Base-by-base conservation (phyloP, 2,113 vertebrate species). In the Hepsetus odoe region DNA sequence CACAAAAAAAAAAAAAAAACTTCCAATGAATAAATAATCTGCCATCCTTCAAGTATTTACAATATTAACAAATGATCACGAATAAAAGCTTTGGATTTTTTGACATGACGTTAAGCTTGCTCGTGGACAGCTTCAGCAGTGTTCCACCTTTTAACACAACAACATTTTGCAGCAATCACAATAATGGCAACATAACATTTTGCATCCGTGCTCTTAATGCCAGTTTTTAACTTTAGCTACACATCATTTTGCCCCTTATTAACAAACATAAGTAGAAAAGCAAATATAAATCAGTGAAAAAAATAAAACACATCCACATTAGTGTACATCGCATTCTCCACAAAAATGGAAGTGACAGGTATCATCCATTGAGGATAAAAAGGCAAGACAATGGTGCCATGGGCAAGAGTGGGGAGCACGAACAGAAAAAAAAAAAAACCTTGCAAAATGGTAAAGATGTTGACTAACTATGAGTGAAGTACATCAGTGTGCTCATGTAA, bases 1-100 rank as follows among this genome's bases (percentile, higher is more conserved):
- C 79, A 88, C 85, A 86, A 86, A 76, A n/a, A n/a, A n/a, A n/a
- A n/a, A n/a, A n/a, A n/a, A n/a, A n/a, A 77, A 83, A 76, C 76
- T 33, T 80, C 85, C 79, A 82, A 89, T 85, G 83, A 86, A 87
- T 87, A 83, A 87, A 86, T 86, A 87, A 85, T 84, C 82, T 79
- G 79, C 75, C 56, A 74, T 83, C 82, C 80, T 81, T 85, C 73
- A 83, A 68, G 82, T 87, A 88, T 87, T 86, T 86, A 87, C 84
- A 85, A 72, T 88, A 88, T 88, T 77, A 87, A 88, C 84, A 87
- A 76, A 82, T 77, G 84, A 81, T 44, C 72, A 81, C 74, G 70
- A 73, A 80, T 80, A 83, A 76, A 79, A 84, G 84, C 82, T 83
- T 87, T 85, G 82, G 82, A 84, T 88, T 71, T 73, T 75, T 56